Conservation (phyloP, 2,888 invertebrate genomes). For the Rhynchonema sp. region DNA sequence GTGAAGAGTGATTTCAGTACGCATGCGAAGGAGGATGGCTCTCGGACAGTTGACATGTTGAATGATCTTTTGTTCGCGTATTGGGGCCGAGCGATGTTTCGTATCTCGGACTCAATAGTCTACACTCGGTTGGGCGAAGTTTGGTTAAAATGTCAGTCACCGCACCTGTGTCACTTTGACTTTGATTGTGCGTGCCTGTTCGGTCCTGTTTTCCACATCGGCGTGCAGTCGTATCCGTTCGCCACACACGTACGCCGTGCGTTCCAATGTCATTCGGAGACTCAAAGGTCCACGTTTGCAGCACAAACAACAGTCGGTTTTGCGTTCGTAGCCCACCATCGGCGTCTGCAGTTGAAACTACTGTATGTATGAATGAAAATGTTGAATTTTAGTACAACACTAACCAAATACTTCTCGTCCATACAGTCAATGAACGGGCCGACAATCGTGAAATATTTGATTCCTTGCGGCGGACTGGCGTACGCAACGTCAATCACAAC, state of each 20-base stretch:
- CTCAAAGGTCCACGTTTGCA: constrained; percentile 49
- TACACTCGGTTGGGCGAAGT: too few relatives aligned
- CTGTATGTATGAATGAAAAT: too few relatives aligned
- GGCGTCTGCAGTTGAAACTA: constrained; percentile 45
- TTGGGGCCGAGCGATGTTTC: too few relatives aligned
- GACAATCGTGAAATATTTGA: constrained; percentile 57
- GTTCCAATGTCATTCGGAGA: constrained; percentile 46
- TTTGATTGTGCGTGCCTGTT: constrained; percentile 40
- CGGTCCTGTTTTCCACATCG: constrained; percentile 47
- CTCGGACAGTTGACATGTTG: too few relatives aligned
- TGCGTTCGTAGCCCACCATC: constrained; percentile 43
- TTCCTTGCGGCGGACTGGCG: constrained; percentile 54
- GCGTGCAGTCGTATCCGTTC: constrained; percentile 20
- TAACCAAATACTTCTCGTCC: constrained; percentile 58
- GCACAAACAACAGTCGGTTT: constrained; percentile 49
- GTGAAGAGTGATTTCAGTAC: too few relatives aligned
- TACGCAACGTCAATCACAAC: constrained; percentile 51
- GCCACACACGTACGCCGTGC: constrained; percentile 47
- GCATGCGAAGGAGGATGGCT: too few relatives aligned
- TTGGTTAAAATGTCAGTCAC: too few relatives aligned
- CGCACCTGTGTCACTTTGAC: constrained; percentile 43
- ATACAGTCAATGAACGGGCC: constrained; percentile 59
- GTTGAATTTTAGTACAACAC: too few relatives aligned
- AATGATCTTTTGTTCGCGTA: too few relatives aligned
- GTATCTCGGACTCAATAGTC: too few relatives aligned